Base-by-base conservation (phyloP, 1,140 invertebrate species). In the Lucilia cuprina region DNA sequence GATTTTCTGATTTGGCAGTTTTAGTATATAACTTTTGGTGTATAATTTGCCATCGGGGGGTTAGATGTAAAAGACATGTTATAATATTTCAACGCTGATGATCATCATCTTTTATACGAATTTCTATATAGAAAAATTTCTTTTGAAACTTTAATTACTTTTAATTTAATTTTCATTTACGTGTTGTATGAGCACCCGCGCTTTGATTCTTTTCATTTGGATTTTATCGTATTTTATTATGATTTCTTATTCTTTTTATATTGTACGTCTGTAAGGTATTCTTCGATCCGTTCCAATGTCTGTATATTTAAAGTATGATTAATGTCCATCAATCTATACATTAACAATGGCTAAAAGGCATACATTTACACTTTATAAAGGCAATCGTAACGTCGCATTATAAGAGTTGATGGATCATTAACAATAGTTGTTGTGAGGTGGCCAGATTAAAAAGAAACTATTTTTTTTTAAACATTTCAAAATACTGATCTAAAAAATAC, bases 281-380 rank as follows among this genome's bases (percentile, higher is more conserved):
- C 25, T n/a, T 60, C 14, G n/a, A 21, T 21, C 12, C 65, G 7
- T 70, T 12, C n/a, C 1, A 21, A 19, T 70, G 9, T 21, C 65
- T 70, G n/a, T 70, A 70, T 70, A 70, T 70, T 80, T 49, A 80
- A 49, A 80, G 77, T 12, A 80, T 80, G 77, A 80, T 80, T 80
- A 50, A 80, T 80, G 77, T 70, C 65, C 19, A 21, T 70, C 65
- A 70, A 70, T 70, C 65, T 70, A 25, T 1, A 70, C 65, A 2
- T 70, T 70, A 70, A 70, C 65, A 70, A 70, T 70, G 19, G 19
- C 65, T 21, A 10, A 21, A 70, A 70, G 65, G n/a, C 65, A 70
- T 25, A 21, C 65, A 70, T 70, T 70, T 70, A 70, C 65, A 70
- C 65, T 70, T 70, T 70, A n/a, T 12, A 21, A 30, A 21, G 25